Evolutionary conservation across 2,797 vertebrate species (phyloP).

Genomic region (Threskiornis aethiopicus): DNA sequence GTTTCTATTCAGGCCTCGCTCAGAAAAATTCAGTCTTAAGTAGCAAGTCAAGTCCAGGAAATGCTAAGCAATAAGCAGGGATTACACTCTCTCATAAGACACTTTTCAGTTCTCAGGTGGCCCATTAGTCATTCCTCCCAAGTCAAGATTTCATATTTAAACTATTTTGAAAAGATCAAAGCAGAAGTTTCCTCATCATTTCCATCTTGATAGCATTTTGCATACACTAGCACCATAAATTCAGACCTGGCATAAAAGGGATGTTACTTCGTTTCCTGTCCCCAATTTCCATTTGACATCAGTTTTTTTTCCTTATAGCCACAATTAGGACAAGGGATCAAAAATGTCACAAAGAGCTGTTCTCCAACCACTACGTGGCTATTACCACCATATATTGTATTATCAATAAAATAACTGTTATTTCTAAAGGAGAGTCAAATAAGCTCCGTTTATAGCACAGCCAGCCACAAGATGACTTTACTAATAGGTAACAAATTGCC

Average conservation of each 20-base stretch:
- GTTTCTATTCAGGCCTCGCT: conserved; percentile 21
- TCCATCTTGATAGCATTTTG: neutral
- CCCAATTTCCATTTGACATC: neutral
- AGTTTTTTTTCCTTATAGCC: neutral
- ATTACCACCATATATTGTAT: neutral
- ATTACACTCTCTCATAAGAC: neutral
- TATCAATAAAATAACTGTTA: conserved; percentile 41
- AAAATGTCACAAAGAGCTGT: neutral
- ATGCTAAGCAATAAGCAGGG: neutral
- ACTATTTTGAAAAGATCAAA: neutral
- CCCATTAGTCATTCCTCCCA: conserved; percentile 1
- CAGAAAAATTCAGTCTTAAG: neutral
- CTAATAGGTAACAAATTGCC: conserved; percentile 48
- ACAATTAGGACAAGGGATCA: neutral
- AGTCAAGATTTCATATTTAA: neutral
- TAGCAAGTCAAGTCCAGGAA: neutral
- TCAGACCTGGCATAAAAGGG: neutral
- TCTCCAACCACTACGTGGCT: neutral
- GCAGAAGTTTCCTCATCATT: neutral
- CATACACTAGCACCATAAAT: neutral
- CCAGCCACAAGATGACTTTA: conserved; percentile 45
- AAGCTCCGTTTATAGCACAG: conserved; percentile 14
- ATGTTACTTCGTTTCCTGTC: neutral
- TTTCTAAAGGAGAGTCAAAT: conserved; percentile 34
- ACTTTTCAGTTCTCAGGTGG: conserved; percentile 16